A percentile compares a stretch with the other conserved stretches of the same genome.
Evolutionary conservation across 2,888 invertebrate species (phyloP).

Genomic region (Hemithea aestivaria): DNA sequence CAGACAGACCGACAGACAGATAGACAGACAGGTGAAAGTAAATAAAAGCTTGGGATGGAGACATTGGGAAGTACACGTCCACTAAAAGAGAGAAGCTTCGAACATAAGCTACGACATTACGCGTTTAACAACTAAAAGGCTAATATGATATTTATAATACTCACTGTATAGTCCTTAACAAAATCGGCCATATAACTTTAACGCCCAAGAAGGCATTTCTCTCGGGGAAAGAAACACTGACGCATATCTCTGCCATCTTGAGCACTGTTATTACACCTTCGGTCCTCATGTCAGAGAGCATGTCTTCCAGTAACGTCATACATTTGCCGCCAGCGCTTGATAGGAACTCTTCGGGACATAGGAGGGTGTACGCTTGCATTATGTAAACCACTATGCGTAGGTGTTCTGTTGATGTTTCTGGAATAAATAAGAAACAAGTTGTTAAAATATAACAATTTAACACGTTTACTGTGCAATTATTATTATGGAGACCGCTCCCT

Average conservation of each 20-base stretch:
- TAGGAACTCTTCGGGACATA: constrained; percentile 89
- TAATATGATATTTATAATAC: constrained; percentile 28
- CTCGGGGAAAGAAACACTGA: constrained; percentile 85
- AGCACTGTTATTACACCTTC: constrained; percentile 82
- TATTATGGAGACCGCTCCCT: too few relatives aligned
- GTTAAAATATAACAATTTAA: too few relatives aligned
- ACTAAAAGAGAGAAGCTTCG: too few relatives aligned
- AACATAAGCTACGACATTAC: too few relatives aligned
- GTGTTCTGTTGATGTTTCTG: constrained; percentile 91
- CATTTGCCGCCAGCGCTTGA: constrained; percentile 84
- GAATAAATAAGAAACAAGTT: constrained; percentile 28
- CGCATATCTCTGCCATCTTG: constrained; percentile 81
- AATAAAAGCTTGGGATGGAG: too few relatives aligned
- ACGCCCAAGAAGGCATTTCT: constrained; percentile 85
- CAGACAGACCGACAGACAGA: too few relatives aligned
- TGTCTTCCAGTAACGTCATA: constrained; percentile 83
- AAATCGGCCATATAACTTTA: constrained; percentile 70
- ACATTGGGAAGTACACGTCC: too few relatives aligned
- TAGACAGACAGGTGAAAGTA: too few relatives aligned
- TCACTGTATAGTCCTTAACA: constrained; percentile 64
- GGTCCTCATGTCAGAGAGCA: constrained; percentile 86
- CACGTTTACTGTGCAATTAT: too few relatives aligned
- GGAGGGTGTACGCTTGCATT: constrained; percentile 88
- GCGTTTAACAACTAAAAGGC: background rate
- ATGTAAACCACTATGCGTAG: constrained; percentile 88